Conservation (phyloP, 2,888 invertebrate species). For the Globia sparganii region DNA sequence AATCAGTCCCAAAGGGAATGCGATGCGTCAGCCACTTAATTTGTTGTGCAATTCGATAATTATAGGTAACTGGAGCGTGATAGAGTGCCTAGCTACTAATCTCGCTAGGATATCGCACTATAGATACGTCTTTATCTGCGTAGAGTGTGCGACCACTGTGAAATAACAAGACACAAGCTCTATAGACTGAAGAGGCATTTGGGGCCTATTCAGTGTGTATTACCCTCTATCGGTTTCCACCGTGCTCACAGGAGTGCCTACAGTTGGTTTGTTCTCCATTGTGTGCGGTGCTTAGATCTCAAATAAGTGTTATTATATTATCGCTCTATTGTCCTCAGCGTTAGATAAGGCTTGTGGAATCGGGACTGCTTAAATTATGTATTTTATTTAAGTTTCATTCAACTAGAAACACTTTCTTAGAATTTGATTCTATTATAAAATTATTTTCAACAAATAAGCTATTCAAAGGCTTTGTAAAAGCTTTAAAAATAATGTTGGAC, state of each 20-base stretch:
- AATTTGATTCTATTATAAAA: background rate
- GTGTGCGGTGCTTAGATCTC: slow-evolving; percentile 46
- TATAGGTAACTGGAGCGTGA: slow-evolving; percentile 67
- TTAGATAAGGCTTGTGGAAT: slow-evolving; percentile 45
- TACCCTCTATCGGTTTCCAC: slow-evolving; percentile 47
- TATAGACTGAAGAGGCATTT: slow-evolving; percentile 48
- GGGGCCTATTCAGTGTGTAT: slow-evolving; percentile 49
- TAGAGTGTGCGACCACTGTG: slow-evolving; percentile 40
- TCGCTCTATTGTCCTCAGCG: slow-evolving; percentile 41
- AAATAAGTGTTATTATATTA: slow-evolving; percentile 55
- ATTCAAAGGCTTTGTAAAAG: background rate
- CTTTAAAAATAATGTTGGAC: background rate
- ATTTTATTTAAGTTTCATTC: slow-evolving; percentile 12
- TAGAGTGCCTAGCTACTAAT: slow-evolving; percentile 70
- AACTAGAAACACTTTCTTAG: background rate
- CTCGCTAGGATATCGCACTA: slow-evolving; percentile 63
- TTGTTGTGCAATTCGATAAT: slow-evolving; percentile 58
- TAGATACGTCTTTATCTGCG: slow-evolving; percentile 30
- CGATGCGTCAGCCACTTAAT: slow-evolving; percentile 54
- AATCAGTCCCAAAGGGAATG: slow-evolving; percentile 43
- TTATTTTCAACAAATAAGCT: slow-evolving; percentile 16
- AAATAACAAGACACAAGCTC: slow-evolving; percentile 53
- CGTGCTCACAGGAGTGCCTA: slow-evolving; percentile 30
- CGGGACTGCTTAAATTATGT: slow-evolving; percentile 14
- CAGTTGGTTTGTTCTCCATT: slow-evolving; percentile 46